Evolutionary conservation across 2,888 invertebrate species (phyloP), one percentile per base, ranked within the genome.

Genomic region (Polydrusus pterygomalis): DNA sequence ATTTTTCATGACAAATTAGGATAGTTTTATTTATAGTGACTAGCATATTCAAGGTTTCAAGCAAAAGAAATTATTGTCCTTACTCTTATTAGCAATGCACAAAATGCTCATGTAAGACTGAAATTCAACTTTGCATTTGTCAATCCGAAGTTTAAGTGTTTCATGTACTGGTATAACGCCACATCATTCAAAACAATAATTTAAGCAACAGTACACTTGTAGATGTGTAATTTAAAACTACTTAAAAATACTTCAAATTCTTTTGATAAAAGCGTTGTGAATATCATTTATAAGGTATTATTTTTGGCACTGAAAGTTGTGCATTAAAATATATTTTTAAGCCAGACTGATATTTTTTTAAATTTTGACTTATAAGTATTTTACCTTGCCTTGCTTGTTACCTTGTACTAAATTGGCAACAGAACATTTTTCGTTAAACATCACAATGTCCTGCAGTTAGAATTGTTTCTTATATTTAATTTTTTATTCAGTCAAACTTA

Each of bases 1-100:
- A 64, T 51, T 30, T 67, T 56, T 47, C 72, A 72, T 67, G 65
- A 65, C 72, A 62, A 60, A 9, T 63, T 62, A 68, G 68, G 56
- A 20, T 71, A 71, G 47, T 71, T 65, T 72, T 62, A 49, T 51
- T 43, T 64, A 54, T 71, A 71, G 49, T n/a, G 30, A 71, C 15
- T 64, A 60, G 49, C n/a, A 65, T 38, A 51, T 13, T 18, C 51
- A 38, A 65, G 65, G 65, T 65, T 65, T 17, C 72, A 72, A 65
- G 40, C 40, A 51, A 65, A 51, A 9, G 2, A 25, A 25, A 25
- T n/a, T 43, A 56, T 58, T 43, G 5, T 56, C n/a, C 43, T 7
- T 38, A 60, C 17, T 38, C 0, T 54, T 54, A n/a, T 18, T 30
- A 30, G n/a, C 7, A 38, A 38, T 18, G 58, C 58, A 60, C 58